These are phyloP conservation scores for Melanocharis versteri DNA, from an alignment of 2,113 vertebrate species.

Conservation along the genomic window DNA sequence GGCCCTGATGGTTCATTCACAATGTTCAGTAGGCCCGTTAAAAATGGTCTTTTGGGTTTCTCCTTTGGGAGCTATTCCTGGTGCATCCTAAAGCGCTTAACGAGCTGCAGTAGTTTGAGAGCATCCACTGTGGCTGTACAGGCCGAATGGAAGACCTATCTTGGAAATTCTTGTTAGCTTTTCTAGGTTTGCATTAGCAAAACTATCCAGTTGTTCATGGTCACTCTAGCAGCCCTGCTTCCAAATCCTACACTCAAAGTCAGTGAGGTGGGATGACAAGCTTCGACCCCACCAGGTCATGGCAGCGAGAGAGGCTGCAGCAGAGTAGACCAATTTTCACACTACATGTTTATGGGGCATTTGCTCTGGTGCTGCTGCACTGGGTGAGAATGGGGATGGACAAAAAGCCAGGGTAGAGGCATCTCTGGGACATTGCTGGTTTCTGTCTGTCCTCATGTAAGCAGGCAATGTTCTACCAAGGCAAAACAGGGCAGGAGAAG, in stretches of 20 bases:
- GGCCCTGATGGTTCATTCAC: not conserved
- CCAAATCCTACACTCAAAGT: not conserved
- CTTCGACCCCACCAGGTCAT: fast-evolving
- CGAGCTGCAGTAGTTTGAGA: not conserved
- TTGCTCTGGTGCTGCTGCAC: not conserved
- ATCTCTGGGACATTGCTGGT: not conserved
- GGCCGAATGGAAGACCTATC: fast-evolving
- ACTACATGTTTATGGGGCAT: fast-evolving
- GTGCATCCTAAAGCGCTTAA: not conserved
- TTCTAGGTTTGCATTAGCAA: not conserved
- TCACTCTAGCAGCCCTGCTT: not conserved
- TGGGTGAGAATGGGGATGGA: not conserved
- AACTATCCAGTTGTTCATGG: not conserved
- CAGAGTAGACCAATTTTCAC: not conserved
- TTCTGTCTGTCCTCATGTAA: not conserved
- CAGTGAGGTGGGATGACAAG: not conserved
- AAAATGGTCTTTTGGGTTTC: not conserved
- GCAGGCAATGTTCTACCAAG: not conserved
- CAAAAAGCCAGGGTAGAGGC: not conserved
- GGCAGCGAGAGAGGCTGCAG: fast-evolving
- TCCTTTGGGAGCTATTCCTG: not conserved
- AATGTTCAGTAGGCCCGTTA: not conserved
- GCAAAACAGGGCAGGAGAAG: not conserved
- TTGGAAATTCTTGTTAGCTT: not conserved
- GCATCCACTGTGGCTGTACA: not conserved